Evolutionary conservation across 2,888 invertebrate genomes (phyloP), one percentile per base, ranked within the genome.

Genomic region (Nephrotoma flavescens): DNA sequence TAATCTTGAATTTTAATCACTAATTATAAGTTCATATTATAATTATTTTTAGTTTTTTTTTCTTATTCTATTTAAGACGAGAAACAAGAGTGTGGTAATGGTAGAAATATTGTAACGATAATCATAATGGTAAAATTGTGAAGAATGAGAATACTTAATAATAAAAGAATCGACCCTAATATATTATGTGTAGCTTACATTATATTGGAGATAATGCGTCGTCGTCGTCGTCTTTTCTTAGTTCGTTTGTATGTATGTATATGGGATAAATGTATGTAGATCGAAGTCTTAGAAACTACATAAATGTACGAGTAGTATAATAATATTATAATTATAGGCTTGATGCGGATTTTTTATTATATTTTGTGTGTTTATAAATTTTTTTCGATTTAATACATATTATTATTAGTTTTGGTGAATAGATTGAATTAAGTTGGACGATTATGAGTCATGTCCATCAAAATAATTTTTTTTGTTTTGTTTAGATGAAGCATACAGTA

Each of bases 1-100:
- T 85, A 85, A 85, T 85, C 85, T 85, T 42, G 19, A 85, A 85
- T 85, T 85, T 85, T 15, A 85, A 85, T 85, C 85, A 85, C 44
- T 45, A 85, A 85, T 85, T 85, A 85, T 85, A 85, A 71, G 71
- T 71, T 71, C 71, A 31, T 31, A 71, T 31, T 31, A 31, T 71
- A 31, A 71, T 19, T 52, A 31, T 31, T 31, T 31, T 31, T 31
- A 31, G 31, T 31, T 31, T 31, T 31, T 15, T 52, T 52, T 15
- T 52, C 31, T 71, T 19, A 31, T 31, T 71, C 71, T 71, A 71
- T 71, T 31, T 71, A 71, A 71, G 7, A 71, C 71, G 31, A 71
- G 31, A 19, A 71, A 31, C 31, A 31, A 71, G 71, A 71, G 31
- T 71, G 31, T 71, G 31, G 71, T 71, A 71, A 71, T 71, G 31